These are phyloP conservation scores for Synchiropus splendidus DNA, from an alignment of 2,113 vertebrate genomes.

Conservation along the genomic window DNA sequence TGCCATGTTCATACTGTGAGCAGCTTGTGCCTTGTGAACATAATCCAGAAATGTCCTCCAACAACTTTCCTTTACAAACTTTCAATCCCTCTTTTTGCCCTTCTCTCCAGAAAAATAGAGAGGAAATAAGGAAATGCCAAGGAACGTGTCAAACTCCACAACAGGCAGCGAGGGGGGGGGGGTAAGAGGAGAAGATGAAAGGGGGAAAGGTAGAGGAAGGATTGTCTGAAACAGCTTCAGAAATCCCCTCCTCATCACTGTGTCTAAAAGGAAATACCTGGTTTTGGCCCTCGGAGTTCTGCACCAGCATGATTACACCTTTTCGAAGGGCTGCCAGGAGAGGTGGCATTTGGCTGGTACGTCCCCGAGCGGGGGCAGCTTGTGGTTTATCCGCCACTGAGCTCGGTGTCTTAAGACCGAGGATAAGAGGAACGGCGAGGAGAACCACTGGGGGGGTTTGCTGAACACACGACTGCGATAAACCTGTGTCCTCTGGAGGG, in stretches of 20 bases:
- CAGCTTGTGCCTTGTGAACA: slow-evolving; percentile 76
- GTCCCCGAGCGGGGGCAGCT: slow-evolving; percentile 49
- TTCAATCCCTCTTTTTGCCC: slow-evolving; percentile 58
- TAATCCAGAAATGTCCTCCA: slow-evolving; percentile 76
- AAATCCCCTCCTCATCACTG: slow-evolving; percentile 64
- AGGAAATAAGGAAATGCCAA: slow-evolving; percentile 34
- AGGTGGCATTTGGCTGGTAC: slow-evolving; percentile 69
- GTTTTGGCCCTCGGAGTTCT: slow-evolving; percentile 57
- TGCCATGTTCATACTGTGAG: slow-evolving; percentile 90
- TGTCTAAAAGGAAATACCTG: slow-evolving; percentile 70
- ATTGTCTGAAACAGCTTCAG: slow-evolving; percentile 58
- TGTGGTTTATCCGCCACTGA: slow-evolving; percentile 64
- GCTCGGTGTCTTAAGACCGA: slow-evolving; percentile 49
- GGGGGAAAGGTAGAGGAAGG: slow-evolving; percentile 7
- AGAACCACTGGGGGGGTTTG: slow-evolving; percentile 34
- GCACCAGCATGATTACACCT: slow-evolving; percentile 61
- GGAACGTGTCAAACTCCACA: slow-evolving; percentile 23
- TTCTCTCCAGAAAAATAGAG: slow-evolving; percentile 41
- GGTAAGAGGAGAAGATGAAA: slow-evolving; percentile 13
- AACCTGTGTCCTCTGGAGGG: slow-evolving; percentile 57
- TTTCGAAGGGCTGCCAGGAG: slow-evolving; percentile 62
- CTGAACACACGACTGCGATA: slow-evolving; percentile 41
- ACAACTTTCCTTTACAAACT: slow-evolving; percentile 69
- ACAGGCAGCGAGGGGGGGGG: slow-evolving; percentile 50
- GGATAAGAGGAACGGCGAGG: slow-evolving; percentile 22